These are phyloP conservation scores for Machimus rusticus DNA, from an alignment of 2,888 invertebrate species.

Conservation along the genomic window DNA sequence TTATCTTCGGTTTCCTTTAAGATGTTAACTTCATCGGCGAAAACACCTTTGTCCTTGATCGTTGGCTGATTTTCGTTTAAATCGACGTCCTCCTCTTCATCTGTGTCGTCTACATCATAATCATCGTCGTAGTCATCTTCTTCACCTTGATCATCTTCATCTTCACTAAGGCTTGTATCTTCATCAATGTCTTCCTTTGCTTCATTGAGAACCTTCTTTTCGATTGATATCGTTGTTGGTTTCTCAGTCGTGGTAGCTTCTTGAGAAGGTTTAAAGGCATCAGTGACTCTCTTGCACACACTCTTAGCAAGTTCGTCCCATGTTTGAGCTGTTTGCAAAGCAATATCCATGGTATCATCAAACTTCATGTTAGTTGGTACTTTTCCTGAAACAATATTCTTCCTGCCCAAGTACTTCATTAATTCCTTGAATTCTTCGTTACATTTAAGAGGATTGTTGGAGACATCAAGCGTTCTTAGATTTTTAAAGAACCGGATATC, in stretches of 20 bases:
- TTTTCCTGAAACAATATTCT: constrained; percentile 54
- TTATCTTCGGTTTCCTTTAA: constrained; percentile 57
- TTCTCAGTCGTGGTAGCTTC: constrained; percentile 36
- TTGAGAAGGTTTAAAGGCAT: constrained; percentile 48
- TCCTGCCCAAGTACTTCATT: constrained; percentile 63
- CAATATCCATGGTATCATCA: constrained; percentile 45
- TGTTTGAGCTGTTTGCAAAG: constrained; percentile 51
- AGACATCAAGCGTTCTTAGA: constrained; percentile 65
- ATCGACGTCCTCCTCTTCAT: constrained; percentile 42
- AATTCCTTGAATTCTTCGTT: constrained; percentile 72
- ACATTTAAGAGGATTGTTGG: constrained; percentile 74
- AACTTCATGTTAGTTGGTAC: constrained; percentile 53
- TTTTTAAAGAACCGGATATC: constrained; percentile 59
- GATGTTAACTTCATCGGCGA: constrained; percentile 57
- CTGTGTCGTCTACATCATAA: constrained; percentile 19
- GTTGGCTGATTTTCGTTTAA: constrained; percentile 50
- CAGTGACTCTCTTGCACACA: constrained; percentile 56
- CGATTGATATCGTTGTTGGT: constrained; percentile 20
- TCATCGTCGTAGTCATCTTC: constrained; percentile 35
- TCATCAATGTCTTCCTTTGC: constrained; percentile 60
- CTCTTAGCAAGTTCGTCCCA: constrained; percentile 59
- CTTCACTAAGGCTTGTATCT: constrained; percentile 57
- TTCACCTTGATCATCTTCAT: constrained; percentile 53
- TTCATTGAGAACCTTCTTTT: constrained; percentile 50
- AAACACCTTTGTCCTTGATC: constrained; percentile 55